Evolutionary conservation across 2,888 invertebrate species (phyloP).

Genomic region (Lamproptera curius): DNA sequence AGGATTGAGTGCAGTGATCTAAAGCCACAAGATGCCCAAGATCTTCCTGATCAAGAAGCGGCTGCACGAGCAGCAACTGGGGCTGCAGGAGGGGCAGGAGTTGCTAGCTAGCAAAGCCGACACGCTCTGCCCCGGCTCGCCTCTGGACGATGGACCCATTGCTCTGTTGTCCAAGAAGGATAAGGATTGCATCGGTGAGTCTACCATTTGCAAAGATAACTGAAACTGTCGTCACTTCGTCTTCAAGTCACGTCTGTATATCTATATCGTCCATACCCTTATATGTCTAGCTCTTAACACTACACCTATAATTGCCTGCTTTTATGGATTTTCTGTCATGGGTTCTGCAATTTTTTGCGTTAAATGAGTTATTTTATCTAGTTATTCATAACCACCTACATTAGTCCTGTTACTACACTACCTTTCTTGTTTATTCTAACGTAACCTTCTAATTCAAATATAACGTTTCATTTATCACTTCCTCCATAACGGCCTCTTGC

Average conservation of each 20-base stretch:
- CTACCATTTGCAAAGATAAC: slow-evolving; percentile 25
- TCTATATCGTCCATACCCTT: too few relatives aligned
- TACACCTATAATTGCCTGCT: too few relatives aligned
- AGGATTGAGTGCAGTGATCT: slow-evolving; percentile 68
- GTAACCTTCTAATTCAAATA: slow-evolving; percentile 23
- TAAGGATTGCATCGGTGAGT: slow-evolving; percentile 65
- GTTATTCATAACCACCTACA: slow-evolving; percentile 1
- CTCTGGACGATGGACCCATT: slow-evolving; percentile 78
- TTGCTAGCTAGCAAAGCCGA: slow-evolving; percentile 81
- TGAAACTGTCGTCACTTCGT: slow-evolving; percentile 30
- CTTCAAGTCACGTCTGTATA: too few relatives aligned
- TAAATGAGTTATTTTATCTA: too few relatives aligned
- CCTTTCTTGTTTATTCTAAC: slow-evolving; percentile 2
- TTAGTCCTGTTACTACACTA: slow-evolving; percentile 6
- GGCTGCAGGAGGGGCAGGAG: slow-evolving; percentile 90
- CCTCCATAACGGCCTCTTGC: slow-evolving; percentile 66
- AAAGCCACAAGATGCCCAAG: slow-evolving; percentile 87
- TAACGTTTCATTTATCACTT: slow-evolving; percentile 50
- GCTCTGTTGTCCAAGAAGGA: slow-evolving; percentile 79
- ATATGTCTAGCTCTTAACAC: too few relatives aligned
- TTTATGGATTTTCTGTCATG: too few relatives aligned
- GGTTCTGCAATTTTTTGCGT: too few relatives aligned
- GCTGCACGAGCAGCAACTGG: slow-evolving; percentile 93
- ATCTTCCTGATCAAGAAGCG: slow-evolving; percentile 95
- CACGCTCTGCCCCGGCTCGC: slow-evolving; percentile 78